Base-by-base conservation (phyloP, 2,113 vertebrate genomes). In the Paralichthys olivaceus region DNA sequence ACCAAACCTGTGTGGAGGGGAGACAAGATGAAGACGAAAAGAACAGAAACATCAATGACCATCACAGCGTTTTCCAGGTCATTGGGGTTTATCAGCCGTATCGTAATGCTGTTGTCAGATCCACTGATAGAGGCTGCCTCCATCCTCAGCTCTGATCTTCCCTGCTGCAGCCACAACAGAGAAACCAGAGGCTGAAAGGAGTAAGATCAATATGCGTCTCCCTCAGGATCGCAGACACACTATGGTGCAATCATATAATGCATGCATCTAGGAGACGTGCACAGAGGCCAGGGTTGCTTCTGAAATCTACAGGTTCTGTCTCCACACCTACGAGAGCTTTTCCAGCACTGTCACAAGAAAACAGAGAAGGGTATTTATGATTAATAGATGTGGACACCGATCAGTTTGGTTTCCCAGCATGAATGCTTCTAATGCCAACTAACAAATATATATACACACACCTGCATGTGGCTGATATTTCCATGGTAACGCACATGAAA, bases 1-100 rank as follows among this genome's bases (percentile, higher is more conserved):
- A 99, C 97, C 81, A 99, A 93, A 89, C 97, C 97, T 99, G 90
- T 71, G 70, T 61, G 77, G 17, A 32, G 5, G 45, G 32, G 45
- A 60, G 43, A 64, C 3, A 1, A 14, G 2, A 40, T 55, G 1
- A 72, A 43, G 51, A 68, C 28, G 19, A 1, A 19, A n/a, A 6
- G 15, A 13, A 6, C 49, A 47, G 67, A 77, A 51, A 65, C 53
- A 47, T 66, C 54, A 23, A 0, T 45, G 23, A 43, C 64, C 32
- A 22, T 61, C n/a, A 43, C 26, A 64, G 40, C 62, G 57, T 12
- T 28, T 22, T 37, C 59, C 1, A 7, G 45, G 32, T 71, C 40
- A 58, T n/a, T 51, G 53, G 51, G 57, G 20, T 72, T 62, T 49
- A 72, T 79, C 71, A 0, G 69, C 71, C 22, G 1, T 20, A 61